Evolutionary conservation across 2,113 vertebrate genomes (phyloP), one percentile per base, ranked within the genome.

Genomic region (Triplophysa rosa): DNA sequence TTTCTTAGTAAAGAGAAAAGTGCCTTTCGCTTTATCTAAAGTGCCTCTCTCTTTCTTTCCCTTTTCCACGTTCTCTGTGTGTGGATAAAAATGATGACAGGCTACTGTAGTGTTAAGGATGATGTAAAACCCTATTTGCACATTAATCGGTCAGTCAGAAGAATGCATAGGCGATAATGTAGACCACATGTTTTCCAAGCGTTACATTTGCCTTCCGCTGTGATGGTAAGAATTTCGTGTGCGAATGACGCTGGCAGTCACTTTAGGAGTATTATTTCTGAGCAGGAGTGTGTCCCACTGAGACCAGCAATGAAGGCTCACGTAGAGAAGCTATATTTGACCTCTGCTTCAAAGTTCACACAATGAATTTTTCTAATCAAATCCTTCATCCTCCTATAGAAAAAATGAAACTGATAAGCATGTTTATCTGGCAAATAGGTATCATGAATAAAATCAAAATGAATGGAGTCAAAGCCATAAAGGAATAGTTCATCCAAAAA

Each of bases 81-180:
- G 19, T 52, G 66, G 66, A 65, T 66, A 52, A 33, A 33, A 67
- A 58, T 67, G 1, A 47, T 72, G 77, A 77, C 84, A 24, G 66
- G 63, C 77, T 82, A 82, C 84, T 84, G 61, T 77, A 23, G 70
- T 65, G 26, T 80, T 64, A 70, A 75, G 7, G 23, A 78, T 66
- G 21, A 75, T 23, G 67, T 70, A 73, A 49, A 68, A 45, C 23
- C 69, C 65, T 29, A 26, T 54, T 23, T 40, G 37, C 78, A 29
- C 47, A 82, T 78, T 71, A 72, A 71, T 80, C 79, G 69, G 8
- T 54, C 49, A 54, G 33, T 70, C 62, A 72, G 40, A 72, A 58
- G 59, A 73, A 63, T 72, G 26, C 61, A 56, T 13, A 67, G 12
- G 23, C 37, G 26, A 26, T 71, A 77, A 80, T 65, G 58, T 64